Evolutionary conservation across 2,888 invertebrate genomes (phyloP), one percentile per base, ranked within the genome.

Genomic region (Apotomis capreana): DNA sequence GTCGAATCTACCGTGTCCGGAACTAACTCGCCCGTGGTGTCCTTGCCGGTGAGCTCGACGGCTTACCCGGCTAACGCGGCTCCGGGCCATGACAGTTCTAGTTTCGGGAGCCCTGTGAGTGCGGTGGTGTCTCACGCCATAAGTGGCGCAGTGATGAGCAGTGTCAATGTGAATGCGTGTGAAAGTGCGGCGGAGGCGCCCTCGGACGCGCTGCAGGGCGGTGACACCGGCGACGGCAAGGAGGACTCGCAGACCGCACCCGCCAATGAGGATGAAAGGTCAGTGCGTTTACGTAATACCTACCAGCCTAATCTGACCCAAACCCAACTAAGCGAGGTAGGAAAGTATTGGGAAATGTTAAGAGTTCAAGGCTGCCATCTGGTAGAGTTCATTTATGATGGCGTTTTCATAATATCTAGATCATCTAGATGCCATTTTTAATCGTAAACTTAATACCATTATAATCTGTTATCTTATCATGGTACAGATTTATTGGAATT

Each of bases 101-200:
- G 91, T 83, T 93, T 93, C 78, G 93, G 93, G 68, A 94, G 94
- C 84, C 93, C 93, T 61, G 94, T 93, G 78, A 93, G 91, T 93
- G 93, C 87, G 52, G 90, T 89, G 77, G 91, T 91, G 86, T 91
- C 93, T 78, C 93, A 93, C 78, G 87, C 89, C 64, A 87, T 92
- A 70, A 93, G 90, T 90, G 88, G 90, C 79, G 82, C 83, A 74
- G 92, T 91, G 82, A 86, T 89, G 83, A 91, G 89, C 86, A 92
- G 85, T 90, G 92, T 90, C 78, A 89, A 90, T 89, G 89, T 90
- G 87, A 91, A 89, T 87, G 85, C 86, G 68, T 87, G 92, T 92
- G 93, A 93, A 78, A 91, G 89, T 89, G 91, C 88, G 86, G 90
- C 84, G 62, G 93, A 93, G 69, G 84, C 83, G 78, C 79, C 88